A percentile compares a stretch with the other conserved stretches of the same genome.
Conservation (phyloP, 2,797 vertebrate species). For the Cryptoprocta ferox region DNA sequence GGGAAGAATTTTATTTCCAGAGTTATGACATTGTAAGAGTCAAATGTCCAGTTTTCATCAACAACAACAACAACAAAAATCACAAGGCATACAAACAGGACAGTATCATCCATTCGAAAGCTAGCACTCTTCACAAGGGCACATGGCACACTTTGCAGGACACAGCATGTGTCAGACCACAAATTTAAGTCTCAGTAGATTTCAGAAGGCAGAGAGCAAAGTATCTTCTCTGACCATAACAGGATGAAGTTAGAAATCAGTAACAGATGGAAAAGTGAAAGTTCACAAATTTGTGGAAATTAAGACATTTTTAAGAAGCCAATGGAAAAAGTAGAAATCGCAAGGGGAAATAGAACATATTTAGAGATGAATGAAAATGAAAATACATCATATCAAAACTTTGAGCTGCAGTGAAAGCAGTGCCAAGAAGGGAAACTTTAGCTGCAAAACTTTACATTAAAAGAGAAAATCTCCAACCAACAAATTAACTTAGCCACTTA, state of each 20-base stretch:
- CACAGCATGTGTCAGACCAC: neutral
- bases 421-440: neutral
- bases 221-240: neutral
- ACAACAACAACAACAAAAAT: neutral
- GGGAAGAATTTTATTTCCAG: neutral
- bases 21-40: neutral
- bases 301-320: neutral
- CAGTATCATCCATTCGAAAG: neutral
- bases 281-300: neutral
- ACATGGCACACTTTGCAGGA: neutral
- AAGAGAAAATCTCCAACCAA: neutral
- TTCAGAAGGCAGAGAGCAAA: neutral
- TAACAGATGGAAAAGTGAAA: neutral
- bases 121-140: neutral
- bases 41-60: neutral
- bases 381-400: neutral
- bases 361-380: neutral
- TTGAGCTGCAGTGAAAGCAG: neutral
- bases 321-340: neutral
- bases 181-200: neutral
- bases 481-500: neutral
- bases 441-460: neutral
- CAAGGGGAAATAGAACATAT: neutral
- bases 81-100: neutral
- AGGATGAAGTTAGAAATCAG: neutral